Conservation (phyloP, 2,888 invertebrate genomes). For the Lasioglossum oenotherae region DNA sequence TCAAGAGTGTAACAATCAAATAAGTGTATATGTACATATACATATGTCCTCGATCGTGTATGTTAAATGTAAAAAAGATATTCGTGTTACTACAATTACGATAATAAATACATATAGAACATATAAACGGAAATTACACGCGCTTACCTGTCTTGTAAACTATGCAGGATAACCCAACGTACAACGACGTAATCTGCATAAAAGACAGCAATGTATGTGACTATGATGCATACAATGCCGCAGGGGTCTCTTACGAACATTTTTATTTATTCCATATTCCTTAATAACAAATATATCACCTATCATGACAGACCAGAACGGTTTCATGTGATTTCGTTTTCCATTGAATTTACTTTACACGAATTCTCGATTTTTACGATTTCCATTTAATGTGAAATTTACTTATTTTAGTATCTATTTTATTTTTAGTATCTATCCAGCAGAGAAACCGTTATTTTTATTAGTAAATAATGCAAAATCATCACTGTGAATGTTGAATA, state of each 20-base stretch:
- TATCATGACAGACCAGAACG: constrained; percentile 44
- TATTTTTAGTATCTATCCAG: not conserved
- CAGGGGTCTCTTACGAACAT: constrained; percentile 94
- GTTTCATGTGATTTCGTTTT: constrained; percentile 50
- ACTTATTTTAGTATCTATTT: constrained; percentile 16
- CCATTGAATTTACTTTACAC: constrained; percentile 42
- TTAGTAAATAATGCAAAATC: constrained; percentile 36
- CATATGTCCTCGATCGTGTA: not conserved
- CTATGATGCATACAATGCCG: constrained; percentile 92
- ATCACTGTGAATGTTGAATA: constrained; percentile 15
- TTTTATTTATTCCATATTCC: constrained; percentile 64
- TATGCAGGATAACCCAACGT: constrained; percentile 92
- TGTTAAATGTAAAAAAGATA: not conserved
- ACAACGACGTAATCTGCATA: constrained; percentile 96
- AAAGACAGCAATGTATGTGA: constrained; percentile 92
- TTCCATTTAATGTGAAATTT: constrained; percentile 28
- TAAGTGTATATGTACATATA: not conserved
- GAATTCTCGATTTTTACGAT: constrained; percentile 15
- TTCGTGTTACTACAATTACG: not conserved
- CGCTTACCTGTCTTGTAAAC: constrained; percentile 91
- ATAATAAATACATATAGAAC: not conserved
- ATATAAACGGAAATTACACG: constrained; percentile 7
- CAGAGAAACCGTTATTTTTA: constrained; percentile 5
- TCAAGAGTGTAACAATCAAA: not conserved
- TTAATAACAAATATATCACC: constrained; percentile 31